Conservation (phyloP, 2,797 vertebrate genomes). For the Enteromius afrohamiltoni region DNA sequence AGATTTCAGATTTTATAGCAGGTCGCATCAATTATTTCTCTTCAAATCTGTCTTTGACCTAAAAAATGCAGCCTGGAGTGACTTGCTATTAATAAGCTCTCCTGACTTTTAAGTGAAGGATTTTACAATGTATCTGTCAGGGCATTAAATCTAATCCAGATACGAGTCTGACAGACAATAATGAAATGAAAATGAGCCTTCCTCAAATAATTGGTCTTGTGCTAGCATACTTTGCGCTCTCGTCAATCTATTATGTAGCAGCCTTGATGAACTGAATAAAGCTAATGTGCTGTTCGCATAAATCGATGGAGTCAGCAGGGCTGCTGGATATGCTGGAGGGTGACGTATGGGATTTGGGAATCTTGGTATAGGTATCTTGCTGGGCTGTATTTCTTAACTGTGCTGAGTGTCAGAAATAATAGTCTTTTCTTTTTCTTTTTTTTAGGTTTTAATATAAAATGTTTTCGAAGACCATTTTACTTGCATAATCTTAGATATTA, state of each 20-base stretch:
- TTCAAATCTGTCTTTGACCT: constrained; percentile 26
- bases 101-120: neutral
- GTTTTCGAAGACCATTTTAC: neutral
- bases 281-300: constrained; percentile 21
- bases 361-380: neutral
- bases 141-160: constrained; percentile 22
- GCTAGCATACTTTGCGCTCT: neutral
- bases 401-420: neutral
- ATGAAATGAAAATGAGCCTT: constrained; percentile 28
- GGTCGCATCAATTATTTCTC: neutral
- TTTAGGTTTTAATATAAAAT: neutral
- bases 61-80: constrained; percentile 26
- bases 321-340: constrained; percentile 2
- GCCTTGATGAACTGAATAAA: neutral
- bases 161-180: constrained; percentile 5
- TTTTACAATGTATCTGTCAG: constrained; percentile 4
- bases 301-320: constrained; percentile 10
- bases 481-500: neutral
- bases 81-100: constrained; percentile 1
- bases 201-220: constrained; percentile 40
- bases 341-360: constrained; percentile 34
- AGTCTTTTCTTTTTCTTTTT: neutral
- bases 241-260: constrained; percentile 1
- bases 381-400: neutral
- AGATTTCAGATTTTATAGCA: neutral